These are phyloP conservation scores for Turritopsis dohrnii DNA, from an alignment of 30 jellyfish, hydroid and myxozoan species.

Conservation along the genomic window DNA sequence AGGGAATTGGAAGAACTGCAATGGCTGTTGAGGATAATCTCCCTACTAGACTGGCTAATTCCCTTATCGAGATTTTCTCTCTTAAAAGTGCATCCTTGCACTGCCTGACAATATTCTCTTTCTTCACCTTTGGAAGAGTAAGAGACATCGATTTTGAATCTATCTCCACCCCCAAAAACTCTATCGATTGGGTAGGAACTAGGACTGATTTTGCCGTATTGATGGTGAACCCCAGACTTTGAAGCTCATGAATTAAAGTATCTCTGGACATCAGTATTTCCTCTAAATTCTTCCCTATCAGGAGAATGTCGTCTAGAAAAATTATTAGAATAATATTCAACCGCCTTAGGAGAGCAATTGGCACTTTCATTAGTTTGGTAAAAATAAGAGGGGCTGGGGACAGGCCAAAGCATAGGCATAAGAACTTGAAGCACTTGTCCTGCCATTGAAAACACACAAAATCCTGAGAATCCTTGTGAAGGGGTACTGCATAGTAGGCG, in stretches of 20 bases:
- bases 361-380: background rate
- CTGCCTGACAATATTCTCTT: background rate
- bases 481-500: conserved; percentile 2
- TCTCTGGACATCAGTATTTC: conserved; percentile 27
- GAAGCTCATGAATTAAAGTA: conserved; percentile 13
- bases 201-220: conserved; percentile 17
- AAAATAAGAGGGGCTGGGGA: conserved; percentile 5
- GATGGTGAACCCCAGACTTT: conserved; percentile 31
- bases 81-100: background rate
- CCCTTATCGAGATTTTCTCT: background rate
- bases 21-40: conserved; percentile 15
- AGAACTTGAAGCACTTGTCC: background rate
- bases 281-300: background rate
- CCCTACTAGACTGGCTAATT: conserved; percentile 16
- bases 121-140: background rate
- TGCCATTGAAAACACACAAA: background rate
- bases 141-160: background rate
- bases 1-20: conserved; percentile 34
- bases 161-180: conserved; percentile 14
- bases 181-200: conserved; percentile 8
- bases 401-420: background rate
- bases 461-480: background rate
- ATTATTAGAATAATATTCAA: background rate
- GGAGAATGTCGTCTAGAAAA: conserved; percentile 1
- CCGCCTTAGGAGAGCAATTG: background rate